These are phyloP conservation scores for Venustaconcha ellipsiformis DNA, from an alignment of 1,140 invertebrate species.

Conservation along the genomic window DNA sequence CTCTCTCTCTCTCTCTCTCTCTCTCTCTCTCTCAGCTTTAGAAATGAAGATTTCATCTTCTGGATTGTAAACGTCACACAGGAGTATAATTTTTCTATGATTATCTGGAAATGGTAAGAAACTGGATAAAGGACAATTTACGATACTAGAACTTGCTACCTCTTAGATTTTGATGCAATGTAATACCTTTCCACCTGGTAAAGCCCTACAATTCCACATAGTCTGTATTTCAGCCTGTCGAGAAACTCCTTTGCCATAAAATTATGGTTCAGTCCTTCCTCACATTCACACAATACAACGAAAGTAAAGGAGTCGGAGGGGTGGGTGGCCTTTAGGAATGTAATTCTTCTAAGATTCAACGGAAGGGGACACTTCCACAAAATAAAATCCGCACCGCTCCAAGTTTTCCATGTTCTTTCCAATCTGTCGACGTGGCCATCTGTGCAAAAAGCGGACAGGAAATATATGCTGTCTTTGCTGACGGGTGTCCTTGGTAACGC, in stretches of 20 bases:
- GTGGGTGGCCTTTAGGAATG: conserved; percentile 43
- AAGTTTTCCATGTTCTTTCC: conserved; percentile 50
- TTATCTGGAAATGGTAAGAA: too few species aligned
- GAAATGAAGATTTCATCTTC: too few species aligned
- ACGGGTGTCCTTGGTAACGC: conserved; percentile 48
- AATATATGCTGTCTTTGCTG: conserved; percentile 52
- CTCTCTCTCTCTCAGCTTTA: too few species aligned
- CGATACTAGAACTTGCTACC: too few species aligned
- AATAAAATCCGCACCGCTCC: conserved; percentile 54
- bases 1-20: too few species aligned
- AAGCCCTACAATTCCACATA: conserved; percentile 50
- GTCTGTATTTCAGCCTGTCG: conserved; percentile 44
- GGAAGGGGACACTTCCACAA: conserved; percentile 53
- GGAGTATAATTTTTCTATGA: too few species aligned
- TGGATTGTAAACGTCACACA: too few species aligned
- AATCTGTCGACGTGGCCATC: conserved; percentile 42
- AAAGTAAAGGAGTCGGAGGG: conserved; percentile 38
- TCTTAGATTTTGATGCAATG: conserved; percentile 38
- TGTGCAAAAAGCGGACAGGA: conserved; percentile 48
- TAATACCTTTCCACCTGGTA: conserved; percentile 56
- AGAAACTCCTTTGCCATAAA: conserved; percentile 46
- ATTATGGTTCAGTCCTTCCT: conserved; percentile 45
- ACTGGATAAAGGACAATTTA: too few species aligned
- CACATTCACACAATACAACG: conserved; percentile 49
- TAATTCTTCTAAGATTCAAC: conserved; percentile 48